A percentile compares a stretch with the other conserved stretches of the same genome.
These are phyloP conservation scores for Nezara viridula DNA, from an alignment of 2,888 invertebrate species.

Conservation along the genomic window DNA sequence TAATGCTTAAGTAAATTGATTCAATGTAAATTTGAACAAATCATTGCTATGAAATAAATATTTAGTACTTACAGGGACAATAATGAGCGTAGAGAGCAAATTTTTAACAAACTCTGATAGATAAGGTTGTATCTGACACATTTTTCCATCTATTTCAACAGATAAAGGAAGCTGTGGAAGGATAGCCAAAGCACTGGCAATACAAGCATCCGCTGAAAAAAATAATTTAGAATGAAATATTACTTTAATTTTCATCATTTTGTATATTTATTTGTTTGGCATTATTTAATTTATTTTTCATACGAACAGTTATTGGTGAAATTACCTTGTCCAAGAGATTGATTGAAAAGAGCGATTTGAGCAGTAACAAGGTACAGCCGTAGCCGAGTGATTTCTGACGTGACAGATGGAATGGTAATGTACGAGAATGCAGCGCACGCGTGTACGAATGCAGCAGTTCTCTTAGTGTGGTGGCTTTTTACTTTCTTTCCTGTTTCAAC, in stretches of 20 bases:
- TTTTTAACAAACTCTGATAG: constrained; percentile 80
- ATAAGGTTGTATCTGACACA: constrained; percentile 80
- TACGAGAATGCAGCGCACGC: constrained; percentile 96
- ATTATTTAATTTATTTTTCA: no score
- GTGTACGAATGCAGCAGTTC: constrained; percentile 88
- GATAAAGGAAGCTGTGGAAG: constrained; percentile 83
- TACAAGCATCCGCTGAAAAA: constrained; percentile 89
- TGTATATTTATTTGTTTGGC: no score
- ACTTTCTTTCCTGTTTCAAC: constrained; percentile 79
- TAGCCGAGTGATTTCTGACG: constrained; percentile 82
- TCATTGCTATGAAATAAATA: not conserved
- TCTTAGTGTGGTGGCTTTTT: constrained; percentile 81
- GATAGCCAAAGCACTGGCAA: constrained; percentile 87
- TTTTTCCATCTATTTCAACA: constrained; percentile 81
- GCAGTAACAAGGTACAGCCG: constrained; percentile 90
- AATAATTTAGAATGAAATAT: constrained; percentile 25
- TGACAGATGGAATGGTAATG: constrained; percentile 96
- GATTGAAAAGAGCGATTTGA: constrained; percentile 89
- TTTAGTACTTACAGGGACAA: constrained; percentile 78
- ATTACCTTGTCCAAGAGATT: constrained; percentile 91
- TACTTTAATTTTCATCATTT: no score
- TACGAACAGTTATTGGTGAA: no score
- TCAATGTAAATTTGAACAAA: not conserved
- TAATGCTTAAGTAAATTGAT: no score
- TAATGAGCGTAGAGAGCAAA: constrained; percentile 84